phyloP scores from a whole-genome alignment of 2,113 vertebrate genomes.

The Laticauda colubrina region DNA sequence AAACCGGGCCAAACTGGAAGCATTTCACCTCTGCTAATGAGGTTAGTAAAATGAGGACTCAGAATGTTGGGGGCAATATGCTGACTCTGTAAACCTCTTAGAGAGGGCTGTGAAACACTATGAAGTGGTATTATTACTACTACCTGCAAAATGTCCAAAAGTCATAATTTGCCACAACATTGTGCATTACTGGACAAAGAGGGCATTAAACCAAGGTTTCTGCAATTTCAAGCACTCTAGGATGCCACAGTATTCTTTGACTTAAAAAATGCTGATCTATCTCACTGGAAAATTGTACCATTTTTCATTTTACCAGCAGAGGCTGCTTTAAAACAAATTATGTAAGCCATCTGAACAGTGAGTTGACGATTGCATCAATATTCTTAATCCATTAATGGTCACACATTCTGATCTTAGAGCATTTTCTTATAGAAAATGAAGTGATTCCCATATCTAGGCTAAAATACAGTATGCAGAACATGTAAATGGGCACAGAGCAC shows the following conservation, averaged over 20 bases:
- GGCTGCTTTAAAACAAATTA: conserved; percentile 32
- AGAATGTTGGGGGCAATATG: too few relatives aligned
- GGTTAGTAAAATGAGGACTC: too few relatives aligned
- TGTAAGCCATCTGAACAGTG: not conserved
- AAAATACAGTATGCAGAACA: not conserved
- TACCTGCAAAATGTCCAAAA: not conserved
- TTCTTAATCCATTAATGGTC: not conserved
- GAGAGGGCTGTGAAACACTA: too few relatives aligned
- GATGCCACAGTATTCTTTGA: not conserved
- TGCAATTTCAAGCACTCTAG: not conserved
- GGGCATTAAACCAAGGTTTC: not conserved
- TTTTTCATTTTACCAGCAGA: conserved; percentile 50
- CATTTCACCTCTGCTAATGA: too few relatives aligned
- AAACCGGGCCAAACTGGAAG: too few relatives aligned
- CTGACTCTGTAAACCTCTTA: too few relatives aligned
- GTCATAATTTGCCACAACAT: not conserved
- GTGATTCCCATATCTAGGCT: not conserved
- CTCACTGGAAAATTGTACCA: not conserved
- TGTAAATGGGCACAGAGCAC: not conserved
- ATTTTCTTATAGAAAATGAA: not conserved
- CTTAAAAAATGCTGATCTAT: not conserved
- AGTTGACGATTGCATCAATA: not conserved
- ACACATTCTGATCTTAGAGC: not conserved
- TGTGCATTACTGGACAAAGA: not conserved
- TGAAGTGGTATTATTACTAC: too few relatives aligned